Evolutionary conservation across 2,888 invertebrate species (phyloP).

Genomic region (Drosophila birchii): DNA sequence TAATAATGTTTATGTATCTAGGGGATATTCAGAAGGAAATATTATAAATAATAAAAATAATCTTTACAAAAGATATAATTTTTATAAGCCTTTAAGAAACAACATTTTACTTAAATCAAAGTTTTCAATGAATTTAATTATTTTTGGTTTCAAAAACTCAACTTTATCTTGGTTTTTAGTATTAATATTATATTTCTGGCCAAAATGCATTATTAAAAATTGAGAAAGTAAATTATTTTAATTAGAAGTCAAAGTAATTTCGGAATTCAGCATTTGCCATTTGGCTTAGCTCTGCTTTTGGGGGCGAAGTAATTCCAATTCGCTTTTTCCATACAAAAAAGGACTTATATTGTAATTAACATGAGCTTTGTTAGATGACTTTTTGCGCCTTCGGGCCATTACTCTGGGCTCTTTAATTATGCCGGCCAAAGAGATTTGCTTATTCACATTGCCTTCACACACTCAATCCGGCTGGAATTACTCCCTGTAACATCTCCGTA

Average conservation of each 20-base stretch:
- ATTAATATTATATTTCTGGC: no score
- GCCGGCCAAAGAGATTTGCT: conserved; percentile 23
- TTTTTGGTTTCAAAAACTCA: no score
- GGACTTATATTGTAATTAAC: conserved; percentile 67
- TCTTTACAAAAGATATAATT: no score
- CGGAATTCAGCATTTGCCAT: background rate
- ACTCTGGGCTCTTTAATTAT: conserved; percentile 58
- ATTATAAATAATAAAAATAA: no score
- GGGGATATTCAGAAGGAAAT: background rate
- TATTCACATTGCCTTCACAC: background rate
- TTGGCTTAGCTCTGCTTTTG: background rate
- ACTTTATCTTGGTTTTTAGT: no score
- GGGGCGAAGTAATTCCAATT: background rate
- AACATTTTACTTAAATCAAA: no score
- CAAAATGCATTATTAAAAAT: background rate
- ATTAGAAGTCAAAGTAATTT: background rate
- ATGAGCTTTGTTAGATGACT: conserved; percentile 48
- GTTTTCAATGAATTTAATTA: no score
- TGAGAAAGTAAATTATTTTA: background rate
- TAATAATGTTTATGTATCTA: background rate
- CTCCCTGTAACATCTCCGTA: background rate
- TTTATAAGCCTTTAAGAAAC: no score
- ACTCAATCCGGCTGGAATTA: background rate
- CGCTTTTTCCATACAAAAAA: conserved; percentile 4
- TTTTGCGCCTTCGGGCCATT: conserved; percentile 16